A percentile compares a stretch with the other conserved stretches of the same genome.
These are phyloP conservation scores for Diachasma alloeum DNA, from an alignment of 1,140 invertebrate species.

Conservation along the genomic window DNA sequence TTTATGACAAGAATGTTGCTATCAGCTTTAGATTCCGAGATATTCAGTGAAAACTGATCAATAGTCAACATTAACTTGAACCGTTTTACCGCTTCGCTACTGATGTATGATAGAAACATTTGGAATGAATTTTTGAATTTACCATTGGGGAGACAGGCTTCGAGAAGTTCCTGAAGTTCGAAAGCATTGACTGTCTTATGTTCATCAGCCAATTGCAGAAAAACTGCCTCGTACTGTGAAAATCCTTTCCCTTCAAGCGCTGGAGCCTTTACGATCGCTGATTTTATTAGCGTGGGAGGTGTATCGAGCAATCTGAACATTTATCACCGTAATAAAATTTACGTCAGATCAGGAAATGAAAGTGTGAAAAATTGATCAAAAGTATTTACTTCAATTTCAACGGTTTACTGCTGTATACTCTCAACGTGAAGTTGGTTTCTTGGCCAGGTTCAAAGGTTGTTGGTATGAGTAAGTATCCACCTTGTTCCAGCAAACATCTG, in stretches of 20 bases:
- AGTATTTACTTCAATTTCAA: constrained; percentile 77
- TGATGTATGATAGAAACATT: too few species aligned
- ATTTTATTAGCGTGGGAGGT: constrained; percentile 75
- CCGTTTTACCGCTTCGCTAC: too few species aligned
- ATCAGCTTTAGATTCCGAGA: neutral
- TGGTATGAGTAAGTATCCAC: constrained; percentile 85
- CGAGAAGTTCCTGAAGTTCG: constrained; percentile 89
- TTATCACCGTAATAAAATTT: neutral
- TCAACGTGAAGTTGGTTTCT: constrained; percentile 84
- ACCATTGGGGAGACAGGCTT: constrained; percentile 91
- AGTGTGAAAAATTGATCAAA: constrained; percentile 1
- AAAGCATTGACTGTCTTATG: constrained; percentile 89
- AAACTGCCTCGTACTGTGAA: constrained; percentile 88
- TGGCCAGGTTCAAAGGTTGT: constrained; percentile 92
- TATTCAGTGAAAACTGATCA: neutral
- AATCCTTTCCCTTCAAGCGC: constrained; percentile 79
- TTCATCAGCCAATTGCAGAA: constrained; percentile 89
- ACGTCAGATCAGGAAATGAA: neutral
- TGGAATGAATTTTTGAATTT: neutral
- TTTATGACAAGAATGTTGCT: too few species aligned
- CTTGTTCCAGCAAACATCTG: constrained; percentile 82
- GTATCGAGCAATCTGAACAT: constrained; percentile 74
- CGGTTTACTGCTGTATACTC: constrained; percentile 83
- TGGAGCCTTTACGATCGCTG: constrained; percentile 77
- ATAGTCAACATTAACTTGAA: neutral